Percentiles rank a stretch among this genome's conserved stretches.
Evolutionary conservation across 2,797 vertebrate species (phyloP).

Genomic region (Euphonia xanthogaster): DNA sequence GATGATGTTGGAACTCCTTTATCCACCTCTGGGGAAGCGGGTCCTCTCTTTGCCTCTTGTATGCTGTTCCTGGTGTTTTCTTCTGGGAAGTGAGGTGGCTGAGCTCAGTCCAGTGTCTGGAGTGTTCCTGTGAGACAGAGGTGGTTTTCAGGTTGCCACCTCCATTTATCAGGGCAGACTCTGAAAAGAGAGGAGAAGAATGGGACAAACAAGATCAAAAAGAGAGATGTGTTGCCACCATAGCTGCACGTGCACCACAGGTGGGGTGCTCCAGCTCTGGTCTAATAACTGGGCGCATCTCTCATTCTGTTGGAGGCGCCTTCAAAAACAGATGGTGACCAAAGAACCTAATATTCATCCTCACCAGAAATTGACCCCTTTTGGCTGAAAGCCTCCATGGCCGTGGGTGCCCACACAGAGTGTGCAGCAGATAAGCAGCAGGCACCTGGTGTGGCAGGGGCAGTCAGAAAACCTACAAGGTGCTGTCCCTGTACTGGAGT

Average conservation of each 20-base stretch:
- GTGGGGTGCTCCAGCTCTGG: background rate
- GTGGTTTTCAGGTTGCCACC: background rate
- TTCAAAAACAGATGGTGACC: background rate
- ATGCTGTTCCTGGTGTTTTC: background rate
- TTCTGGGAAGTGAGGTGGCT: background rate
- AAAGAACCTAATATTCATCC: background rate
- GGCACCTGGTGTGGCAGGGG: accelerated
- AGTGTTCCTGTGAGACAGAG: background rate
- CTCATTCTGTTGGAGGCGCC: background rate
- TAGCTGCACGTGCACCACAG: accelerated
- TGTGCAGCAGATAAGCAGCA: background rate
- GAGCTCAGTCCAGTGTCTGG: background rate
- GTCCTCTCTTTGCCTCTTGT: background rate
- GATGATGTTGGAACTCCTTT: background rate
- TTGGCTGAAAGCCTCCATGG: accelerated
- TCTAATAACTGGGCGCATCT: background rate
- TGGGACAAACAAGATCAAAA: background rate
- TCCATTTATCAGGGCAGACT: background rate
- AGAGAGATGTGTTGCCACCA: background rate
- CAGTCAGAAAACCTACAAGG: background rate
- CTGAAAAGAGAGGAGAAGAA: background rate
- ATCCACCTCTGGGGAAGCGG: background rate
- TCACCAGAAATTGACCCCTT: background rate
- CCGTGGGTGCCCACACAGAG: background rate
- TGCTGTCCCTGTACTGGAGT: background rate